These are phyloP conservation scores for Rhynchonycteris naso DNA, from an alignment of 2,797 vertebrate species.

Conservation along the genomic window DNA sequence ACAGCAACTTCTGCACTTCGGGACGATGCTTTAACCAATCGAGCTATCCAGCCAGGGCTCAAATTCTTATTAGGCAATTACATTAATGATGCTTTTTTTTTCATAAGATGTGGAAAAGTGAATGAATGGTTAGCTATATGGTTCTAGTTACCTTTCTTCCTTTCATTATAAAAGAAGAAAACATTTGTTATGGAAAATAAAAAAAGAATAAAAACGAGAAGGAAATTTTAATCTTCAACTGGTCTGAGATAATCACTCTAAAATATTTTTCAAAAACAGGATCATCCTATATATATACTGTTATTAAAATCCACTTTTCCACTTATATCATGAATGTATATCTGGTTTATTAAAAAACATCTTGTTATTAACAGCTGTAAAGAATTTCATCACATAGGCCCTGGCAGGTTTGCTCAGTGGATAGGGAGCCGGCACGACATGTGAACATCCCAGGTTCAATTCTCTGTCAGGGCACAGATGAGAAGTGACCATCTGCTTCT, in stretches of 20 bases:
- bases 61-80: not conserved
- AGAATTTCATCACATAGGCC: not conserved
- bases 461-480: no score
- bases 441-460: no score
- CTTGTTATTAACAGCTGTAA: not conserved
- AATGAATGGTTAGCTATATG: not conserved
- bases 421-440: no score
- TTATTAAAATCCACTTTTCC: not conserved
- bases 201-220: not conserved
- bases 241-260: not conserved
- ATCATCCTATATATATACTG: not conserved
- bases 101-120: not conserved
- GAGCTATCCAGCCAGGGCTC: not conserved
- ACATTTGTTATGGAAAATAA: not conserved
- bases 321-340: not conserved
- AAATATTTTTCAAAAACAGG: constrained; percentile 24
- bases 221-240: not conserved
- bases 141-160: not conserved
- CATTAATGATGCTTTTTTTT: not conserved
- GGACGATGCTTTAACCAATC: no score
- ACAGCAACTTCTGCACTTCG: no score
- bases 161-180: constrained; percentile 3
- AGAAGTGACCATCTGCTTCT: no score
- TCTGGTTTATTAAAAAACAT: not conserved
- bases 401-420: no score